A percentile compares a stretch with the other conserved stretches of the same genome.
Evolutionary conservation across 53 echinoderm and acorn worm genomes (phyloP).

Genomic region (Echinarachnius parma): DNA sequence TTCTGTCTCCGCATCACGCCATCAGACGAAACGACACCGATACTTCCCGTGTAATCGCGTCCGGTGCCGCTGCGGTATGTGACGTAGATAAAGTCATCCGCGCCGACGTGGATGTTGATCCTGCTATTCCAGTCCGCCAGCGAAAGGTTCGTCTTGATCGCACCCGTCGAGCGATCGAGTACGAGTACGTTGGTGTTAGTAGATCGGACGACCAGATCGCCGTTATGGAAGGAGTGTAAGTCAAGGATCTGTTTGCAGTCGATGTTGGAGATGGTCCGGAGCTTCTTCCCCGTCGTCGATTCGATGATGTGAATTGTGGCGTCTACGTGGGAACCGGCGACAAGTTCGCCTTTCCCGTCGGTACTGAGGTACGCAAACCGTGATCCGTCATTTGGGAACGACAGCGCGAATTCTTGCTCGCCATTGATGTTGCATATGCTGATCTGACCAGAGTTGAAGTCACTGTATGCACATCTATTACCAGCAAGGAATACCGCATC

Average conservation of each 20-base stretch:
- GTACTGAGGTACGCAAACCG: conserved; percentile 10
- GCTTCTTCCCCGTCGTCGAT: conserved; percentile 1
- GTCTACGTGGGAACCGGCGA: conserved; percentile 14
- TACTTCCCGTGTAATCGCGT: neutral
- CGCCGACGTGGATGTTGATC: conserved; percentile 22
- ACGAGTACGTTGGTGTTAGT: neutral
- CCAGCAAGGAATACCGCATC: conserved; percentile 9
- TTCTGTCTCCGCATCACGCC: conserved; percentile 12
- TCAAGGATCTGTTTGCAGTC: neutral
- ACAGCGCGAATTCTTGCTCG: neutral
- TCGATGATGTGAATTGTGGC: conserved; percentile 18
- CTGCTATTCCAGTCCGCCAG: conserved; percentile 15
- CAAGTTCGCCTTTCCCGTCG: conserved; percentile 8
- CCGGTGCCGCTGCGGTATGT: neutral
- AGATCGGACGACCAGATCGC: conserved; percentile 18
- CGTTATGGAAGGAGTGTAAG: neutral
- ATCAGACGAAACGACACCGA: conserved; percentile 12
- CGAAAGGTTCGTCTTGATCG: neutral
- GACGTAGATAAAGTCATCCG: conserved; percentile 23
- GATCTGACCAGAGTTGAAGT: conserved; percentile 11
- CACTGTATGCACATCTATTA: conserved; percentile 19
- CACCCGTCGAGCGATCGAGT: conserved; percentile 10
- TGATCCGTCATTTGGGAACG: conserved; percentile 17
- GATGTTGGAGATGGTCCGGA: neutral
- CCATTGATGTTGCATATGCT: conserved; percentile 1